Evolutionary conservation across 2,888 invertebrate genomes (phyloP).

Genomic region (Brenthis daphne): DNA sequence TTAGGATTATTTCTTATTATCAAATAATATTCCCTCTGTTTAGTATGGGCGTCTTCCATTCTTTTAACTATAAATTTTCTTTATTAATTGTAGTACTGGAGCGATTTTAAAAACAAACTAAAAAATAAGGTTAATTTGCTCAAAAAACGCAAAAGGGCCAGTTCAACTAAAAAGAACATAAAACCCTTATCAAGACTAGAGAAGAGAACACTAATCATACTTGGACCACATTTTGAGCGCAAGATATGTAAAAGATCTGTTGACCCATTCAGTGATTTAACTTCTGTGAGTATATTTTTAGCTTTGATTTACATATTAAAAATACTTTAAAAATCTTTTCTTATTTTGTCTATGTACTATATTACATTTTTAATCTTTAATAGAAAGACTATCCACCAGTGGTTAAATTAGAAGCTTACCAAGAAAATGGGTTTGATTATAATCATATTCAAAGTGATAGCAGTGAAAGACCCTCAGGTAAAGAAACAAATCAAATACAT

Average conservation of each 20-base stretch:
- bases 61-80: background rate
- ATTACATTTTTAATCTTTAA: slow-evolving; percentile 35
- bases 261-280: slow-evolving; percentile 42
- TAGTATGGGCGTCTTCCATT: no score
- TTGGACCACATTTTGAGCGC: slow-evolving; percentile 60
- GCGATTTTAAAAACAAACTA: slow-evolving; percentile 67
- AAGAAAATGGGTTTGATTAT: slow-evolving; percentile 48
- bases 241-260: slow-evolving; percentile 42
- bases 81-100: slow-evolving; percentile 62
- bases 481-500: slow-evolving; percentile 16
- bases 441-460: slow-evolving; percentile 44
- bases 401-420: slow-evolving; percentile 56
- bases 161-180: slow-evolving; percentile 47
- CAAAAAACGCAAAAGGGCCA: slow-evolving; percentile 48
- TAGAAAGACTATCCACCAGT: slow-evolving; percentile 53
- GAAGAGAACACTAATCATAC: slow-evolving; percentile 56
- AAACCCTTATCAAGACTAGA: slow-evolving; percentile 60
- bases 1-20: no score
- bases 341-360: background rate
- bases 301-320: background rate
- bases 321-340: background rate
- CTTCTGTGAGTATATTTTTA: slow-evolving; percentile 47
- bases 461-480: slow-evolving; percentile 55
- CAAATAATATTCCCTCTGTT: no score
- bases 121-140: slow-evolving; percentile 58